Conservation (phyloP, 2,113 vertebrate genomes). For the Hemiscyllium ocellatum region DNA sequence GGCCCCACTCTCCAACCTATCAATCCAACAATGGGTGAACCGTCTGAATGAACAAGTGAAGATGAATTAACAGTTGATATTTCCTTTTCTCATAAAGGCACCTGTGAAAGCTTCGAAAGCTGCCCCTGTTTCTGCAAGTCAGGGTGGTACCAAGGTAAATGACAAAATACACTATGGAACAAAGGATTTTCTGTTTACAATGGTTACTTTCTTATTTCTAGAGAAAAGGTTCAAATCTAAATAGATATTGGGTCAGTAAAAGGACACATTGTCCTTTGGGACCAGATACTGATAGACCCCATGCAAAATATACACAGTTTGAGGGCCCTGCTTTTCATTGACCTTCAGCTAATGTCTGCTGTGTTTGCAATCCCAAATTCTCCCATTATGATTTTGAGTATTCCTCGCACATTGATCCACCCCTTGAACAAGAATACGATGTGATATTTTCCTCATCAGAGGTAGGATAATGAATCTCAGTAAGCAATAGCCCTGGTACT, state of each 20-base stretch:
- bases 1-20: too few relatives aligned
- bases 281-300: neutral
- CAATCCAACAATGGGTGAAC: neutral
- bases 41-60: neutral
- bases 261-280: neutral
- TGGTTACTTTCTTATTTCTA: neutral
- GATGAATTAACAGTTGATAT: neutral
- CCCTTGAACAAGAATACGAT: too few relatives aligned
- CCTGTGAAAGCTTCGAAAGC: neutral
- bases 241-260: neutral
- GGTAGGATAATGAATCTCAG: too few relatives aligned
- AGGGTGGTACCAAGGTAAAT: neutral
- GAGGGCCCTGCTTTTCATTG: neutral
- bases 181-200: neutral
- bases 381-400: neutral
- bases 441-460: too few relatives aligned
- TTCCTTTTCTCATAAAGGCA: conserved; percentile 3
- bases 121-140: neutral
- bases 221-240: neutral
- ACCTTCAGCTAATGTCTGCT: neutral
- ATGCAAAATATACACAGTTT: neutral
- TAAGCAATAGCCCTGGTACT: too few relatives aligned
- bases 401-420: neutral
- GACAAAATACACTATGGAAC: neutral
- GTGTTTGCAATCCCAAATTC: neutral